Base-by-base conservation (phyloP, 1,140 invertebrate genomes). In the Daktulosphaira vitifoliae region DNA sequence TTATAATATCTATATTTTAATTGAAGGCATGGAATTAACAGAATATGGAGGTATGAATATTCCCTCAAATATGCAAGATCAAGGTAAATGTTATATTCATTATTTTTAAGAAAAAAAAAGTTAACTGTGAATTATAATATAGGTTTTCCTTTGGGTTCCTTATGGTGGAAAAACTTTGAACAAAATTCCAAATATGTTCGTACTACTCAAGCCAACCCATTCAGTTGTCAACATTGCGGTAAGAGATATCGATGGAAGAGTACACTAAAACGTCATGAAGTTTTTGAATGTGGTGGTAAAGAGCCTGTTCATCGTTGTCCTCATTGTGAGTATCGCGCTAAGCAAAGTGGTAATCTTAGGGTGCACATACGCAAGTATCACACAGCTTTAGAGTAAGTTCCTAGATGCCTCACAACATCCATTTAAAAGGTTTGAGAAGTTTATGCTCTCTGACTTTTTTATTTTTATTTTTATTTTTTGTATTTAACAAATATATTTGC, bases 231-330 rank as follows among this genome's bases (percentile, higher is more conserved):
- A 48, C 85, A 87, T 71, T 90, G 87, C 74, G 86, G 87, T 44
- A 89, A 88, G 72, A 80, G 83, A 23, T 89, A 89, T 72, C 79
- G 86, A 69, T 89, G 87, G 87, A 88, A 88, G 73, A 88, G 85
- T 15, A 88, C 86, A 59, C 79, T 89, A 79, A 79, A 86, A 0
- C 80, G 87, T 7, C 89, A 92, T 75, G 86, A 89, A 73, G 86
- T 84, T 74, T 87, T 90, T 67, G 88, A 90, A 74, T 92, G 89
- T 74, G 88, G 88, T n/a, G 88, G 87, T 59, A 89, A 90, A 72
- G 84, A 87, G 66, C 86, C 85, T 1, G 81, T 84, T 48, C 89
- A 89, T 74, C 84, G 87, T 25, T 90, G 89, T 69, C 87, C 87
- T 1, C 81, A 88, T 70, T 90, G 89, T 74, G 80, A 83, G 2